Base-by-base conservation (phyloP, 2,888 invertebrate species). In the Cosmorhoe ocellata region DNA sequence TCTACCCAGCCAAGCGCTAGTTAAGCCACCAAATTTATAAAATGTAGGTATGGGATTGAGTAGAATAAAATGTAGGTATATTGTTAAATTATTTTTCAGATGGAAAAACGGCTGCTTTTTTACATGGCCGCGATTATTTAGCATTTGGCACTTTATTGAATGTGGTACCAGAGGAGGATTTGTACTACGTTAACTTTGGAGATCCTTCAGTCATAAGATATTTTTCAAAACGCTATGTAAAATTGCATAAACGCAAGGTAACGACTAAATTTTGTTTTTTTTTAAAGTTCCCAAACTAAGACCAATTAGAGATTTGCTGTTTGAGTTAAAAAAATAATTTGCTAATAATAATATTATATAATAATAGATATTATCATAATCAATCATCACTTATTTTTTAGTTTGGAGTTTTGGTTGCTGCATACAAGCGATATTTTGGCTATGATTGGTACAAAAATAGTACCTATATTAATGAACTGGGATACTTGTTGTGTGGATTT, bases 131-230 rank as follows among this genome's bases (percentile, higher is more conserved):
- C 28, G 89, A 88, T 48, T 80, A 63, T 55, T 58, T 80, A 49
- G 88, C 89, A 1, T 84, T 90, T 56, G 85, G 76, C 24, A 54
- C 61, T 28, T 71, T 90, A 24, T 65, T 90, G 33, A 81, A 86
- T 56, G 66, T 71, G 6, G 65, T 90, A 3, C 88, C 89, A 0
- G 89, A 90, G 66, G 89, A 90, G 71, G 90, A 90, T 64, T 72
- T 90, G 24, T 90, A 86, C 53, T 81, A 84, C 51, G 74, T 73
- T 1, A 88, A 90, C 65, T 88, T 90, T 64, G 89, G 85, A 13
- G 85, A 87, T 55, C 66, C 77, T 30, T 79, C 81, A 3, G 89
- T 90, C 1, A 64, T 81, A 8, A 76, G 70, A 42, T 84, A 71
- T 66, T 90, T 90, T 63, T 66, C 89, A 0, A 74, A 65, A 45